phyloP scores from a whole-genome alignment of 2,113 vertebrate species.

The Arenaria interpres region DNA sequence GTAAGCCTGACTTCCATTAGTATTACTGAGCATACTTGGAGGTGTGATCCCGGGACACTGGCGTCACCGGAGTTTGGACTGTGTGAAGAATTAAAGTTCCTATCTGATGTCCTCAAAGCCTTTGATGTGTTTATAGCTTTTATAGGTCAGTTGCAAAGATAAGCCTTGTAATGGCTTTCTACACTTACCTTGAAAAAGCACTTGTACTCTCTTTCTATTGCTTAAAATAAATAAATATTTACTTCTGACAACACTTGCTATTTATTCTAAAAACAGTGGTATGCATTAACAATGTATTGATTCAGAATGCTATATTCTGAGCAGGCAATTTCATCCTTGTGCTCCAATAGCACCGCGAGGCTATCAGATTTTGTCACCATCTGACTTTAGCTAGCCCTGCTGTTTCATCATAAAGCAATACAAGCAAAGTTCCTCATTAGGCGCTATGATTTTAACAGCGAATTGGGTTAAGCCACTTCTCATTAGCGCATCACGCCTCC shows the following conservation, averaged over 20 bases:
- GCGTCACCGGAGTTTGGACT: neutral
- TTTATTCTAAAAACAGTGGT: slow-evolving; percentile 1
- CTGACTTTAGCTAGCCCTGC: neutral
- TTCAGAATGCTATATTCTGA: neutral
- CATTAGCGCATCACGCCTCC: neutral
- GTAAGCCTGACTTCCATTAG: neutral
- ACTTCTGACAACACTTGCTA: slow-evolving; percentile 3
- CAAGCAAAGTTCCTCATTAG: neutral
- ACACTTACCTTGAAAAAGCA: slow-evolving; percentile 3
- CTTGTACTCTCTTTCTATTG: neutral
- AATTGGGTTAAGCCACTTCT: neutral
- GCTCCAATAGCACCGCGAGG: neutral
- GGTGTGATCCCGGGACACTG: neutral
- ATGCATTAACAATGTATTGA: slow-evolving; percentile 10
- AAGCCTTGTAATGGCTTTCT: slow-evolving; percentile 47
- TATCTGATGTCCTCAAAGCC: slow-evolving; percentile 38
- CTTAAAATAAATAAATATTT: slow-evolving; percentile 17
- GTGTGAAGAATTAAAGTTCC: slow-evolving; percentile 29
- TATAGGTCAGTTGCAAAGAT: slow-evolving; percentile 37
- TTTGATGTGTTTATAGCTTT: slow-evolving; percentile 35
- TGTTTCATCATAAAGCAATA: neutral
- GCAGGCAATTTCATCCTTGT: neutral
- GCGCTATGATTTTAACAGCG: neutral
- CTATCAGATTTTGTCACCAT: neutral
- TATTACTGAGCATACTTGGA: neutral